These are phyloP conservation scores for Drosophila greeni DNA, from an alignment of 2,888 invertebrate genomes.

Conservation along the genomic window DNA sequence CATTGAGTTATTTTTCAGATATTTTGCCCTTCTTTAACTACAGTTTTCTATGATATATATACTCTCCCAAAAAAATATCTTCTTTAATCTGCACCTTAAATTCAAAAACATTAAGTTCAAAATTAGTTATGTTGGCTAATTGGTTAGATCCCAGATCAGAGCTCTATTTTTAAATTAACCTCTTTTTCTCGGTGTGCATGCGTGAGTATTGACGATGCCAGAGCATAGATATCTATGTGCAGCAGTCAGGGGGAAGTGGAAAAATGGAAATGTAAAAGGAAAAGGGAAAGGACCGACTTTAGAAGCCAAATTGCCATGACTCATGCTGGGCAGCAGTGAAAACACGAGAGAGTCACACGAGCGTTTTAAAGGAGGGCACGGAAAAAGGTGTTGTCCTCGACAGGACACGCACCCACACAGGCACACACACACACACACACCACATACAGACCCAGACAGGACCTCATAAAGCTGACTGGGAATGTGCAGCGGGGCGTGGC, in stretches of 20 bases:
- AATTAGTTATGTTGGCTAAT: not conserved
- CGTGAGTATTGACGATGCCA: conserved; percentile 31
- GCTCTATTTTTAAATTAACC: not conserved
- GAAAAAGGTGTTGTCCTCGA: conserved; percentile 47
- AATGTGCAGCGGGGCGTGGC: conserved; percentile 65
- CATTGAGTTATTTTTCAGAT: not conserved
- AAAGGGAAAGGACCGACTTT: conserved; percentile 31
- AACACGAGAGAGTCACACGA: conserved; percentile 37
- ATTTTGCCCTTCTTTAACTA: not conserved
- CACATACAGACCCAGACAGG: conserved; percentile 30
- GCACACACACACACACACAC: conserved; percentile 12
- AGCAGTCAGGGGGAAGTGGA: conserved; percentile 10
- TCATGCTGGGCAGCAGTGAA: conserved; percentile 47
- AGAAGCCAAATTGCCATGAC: conserved; percentile 54
- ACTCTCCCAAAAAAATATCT: not conserved
- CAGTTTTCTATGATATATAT: too few species aligned
- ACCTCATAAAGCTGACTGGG: conserved; percentile 57
- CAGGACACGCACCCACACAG: conserved; percentile 48
- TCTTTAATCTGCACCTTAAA: not conserved
- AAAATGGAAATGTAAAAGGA: conserved; percentile 12
- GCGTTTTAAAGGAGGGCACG: conserved; percentile 41
- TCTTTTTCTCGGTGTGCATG: conserved; percentile 8
- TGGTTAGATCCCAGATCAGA: not conserved
- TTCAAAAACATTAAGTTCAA: not conserved
- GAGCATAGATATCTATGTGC: conserved; percentile 36